These are phyloP conservation scores for Rhombomys opimus DNA, from an alignment of 2,113 vertebrate genomes.

Conservation along the genomic window DNA sequence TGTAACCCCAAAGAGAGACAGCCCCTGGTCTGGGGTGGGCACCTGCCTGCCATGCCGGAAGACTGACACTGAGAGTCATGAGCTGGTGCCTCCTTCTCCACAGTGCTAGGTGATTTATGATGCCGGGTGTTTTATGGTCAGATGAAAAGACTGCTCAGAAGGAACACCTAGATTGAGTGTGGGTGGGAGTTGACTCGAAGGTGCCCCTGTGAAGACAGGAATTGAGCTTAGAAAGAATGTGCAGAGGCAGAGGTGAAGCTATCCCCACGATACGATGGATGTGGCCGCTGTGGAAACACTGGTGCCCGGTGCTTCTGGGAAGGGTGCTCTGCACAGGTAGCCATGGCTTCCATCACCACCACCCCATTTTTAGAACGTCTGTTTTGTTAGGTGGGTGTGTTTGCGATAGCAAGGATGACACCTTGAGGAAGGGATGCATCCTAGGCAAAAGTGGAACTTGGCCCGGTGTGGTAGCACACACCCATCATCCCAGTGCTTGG, in stretches of 20 bases:
- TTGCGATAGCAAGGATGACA: not conserved
- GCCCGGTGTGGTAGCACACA: not conserved
- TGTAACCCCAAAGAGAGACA: not conserved
- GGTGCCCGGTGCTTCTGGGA: not conserved
- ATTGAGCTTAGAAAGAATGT: not conserved
- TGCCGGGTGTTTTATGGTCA: not conserved
- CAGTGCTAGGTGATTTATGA: not conserved
- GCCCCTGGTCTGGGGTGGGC: not conserved
- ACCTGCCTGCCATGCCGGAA: not conserved
- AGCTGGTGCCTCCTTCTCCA: not conserved
- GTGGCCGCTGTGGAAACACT: not conserved
- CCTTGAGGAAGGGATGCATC: not conserved
- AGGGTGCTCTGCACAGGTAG: not conserved
- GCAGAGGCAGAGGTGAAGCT: not conserved
- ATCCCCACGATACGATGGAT: not conserved
- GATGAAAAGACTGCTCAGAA: not conserved
- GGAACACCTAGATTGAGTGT: not conserved
- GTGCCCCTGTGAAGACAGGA: not conserved
- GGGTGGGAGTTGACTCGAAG: not conserved
- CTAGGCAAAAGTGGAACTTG: not conserved
- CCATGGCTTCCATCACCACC: rapidly evolving
- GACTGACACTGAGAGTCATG: not conserved
- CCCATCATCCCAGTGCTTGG: too few species aligned
- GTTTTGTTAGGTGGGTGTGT: not conserved
- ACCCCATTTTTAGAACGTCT: not conserved